Percentiles rank a stretch among this genome's conserved stretches.
Conservation (phyloP, 2,113 vertebrate genomes). For the Cisticola juncidis region DNA sequence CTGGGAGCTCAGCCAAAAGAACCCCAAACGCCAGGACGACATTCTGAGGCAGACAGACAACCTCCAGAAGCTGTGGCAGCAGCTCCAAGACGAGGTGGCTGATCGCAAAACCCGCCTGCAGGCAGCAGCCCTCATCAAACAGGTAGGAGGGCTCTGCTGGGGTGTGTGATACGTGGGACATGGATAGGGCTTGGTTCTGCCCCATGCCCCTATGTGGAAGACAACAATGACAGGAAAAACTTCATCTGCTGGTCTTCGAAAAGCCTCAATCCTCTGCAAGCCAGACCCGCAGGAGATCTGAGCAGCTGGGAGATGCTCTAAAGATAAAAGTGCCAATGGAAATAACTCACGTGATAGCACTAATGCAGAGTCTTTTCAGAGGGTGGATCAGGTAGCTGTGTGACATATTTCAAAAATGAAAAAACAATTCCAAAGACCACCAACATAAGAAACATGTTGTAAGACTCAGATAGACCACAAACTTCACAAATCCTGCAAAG, state of each 20-base stretch:
- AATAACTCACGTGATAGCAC: background rate
- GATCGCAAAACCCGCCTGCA: conserved; percentile 71
- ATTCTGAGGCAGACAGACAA: conserved; percentile 75
- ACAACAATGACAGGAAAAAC: background rate
- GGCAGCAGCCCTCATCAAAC: conserved; percentile 77
- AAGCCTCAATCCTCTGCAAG: background rate
- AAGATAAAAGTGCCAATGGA: background rate
- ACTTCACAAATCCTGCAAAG: background rate
- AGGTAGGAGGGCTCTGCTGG: conserved; percentile 65
- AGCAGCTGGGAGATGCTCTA: background rate
- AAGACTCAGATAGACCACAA: background rate
- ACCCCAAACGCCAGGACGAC: background rate
- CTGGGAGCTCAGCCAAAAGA: conserved; percentile 73
- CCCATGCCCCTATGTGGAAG: accelerated
- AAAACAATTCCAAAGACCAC: background rate
- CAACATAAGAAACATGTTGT: background rate
- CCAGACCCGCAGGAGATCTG: background rate
- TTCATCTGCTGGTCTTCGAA: background rate
- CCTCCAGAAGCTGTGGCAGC: conserved; percentile 80
- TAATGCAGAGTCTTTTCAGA: background rate
- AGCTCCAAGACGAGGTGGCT: conserved; percentile 69
- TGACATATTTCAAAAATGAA: background rate
- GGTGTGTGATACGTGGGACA: accelerated
- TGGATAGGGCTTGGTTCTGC: background rate
- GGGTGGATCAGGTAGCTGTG: background rate